Conservation (phyloP, 1,140 invertebrate genomes). For the Drosophila pruinosa region DNA sequence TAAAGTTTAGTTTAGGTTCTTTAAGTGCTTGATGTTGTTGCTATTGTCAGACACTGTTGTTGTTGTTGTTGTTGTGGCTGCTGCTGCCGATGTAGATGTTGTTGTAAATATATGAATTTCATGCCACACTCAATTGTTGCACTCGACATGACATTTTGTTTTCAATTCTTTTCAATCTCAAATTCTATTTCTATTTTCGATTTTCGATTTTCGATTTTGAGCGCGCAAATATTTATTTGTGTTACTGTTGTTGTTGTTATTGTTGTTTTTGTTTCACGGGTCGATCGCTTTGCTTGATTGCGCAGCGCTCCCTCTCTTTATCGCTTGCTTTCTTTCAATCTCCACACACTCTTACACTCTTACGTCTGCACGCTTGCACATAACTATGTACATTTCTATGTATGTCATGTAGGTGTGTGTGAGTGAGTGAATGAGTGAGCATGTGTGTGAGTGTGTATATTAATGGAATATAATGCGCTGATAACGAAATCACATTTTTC, state of each 20-base stretch:
- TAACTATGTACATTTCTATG: not conserved
- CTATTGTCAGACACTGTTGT: slow-evolving; percentile 31
- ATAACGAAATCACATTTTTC: slow-evolving; percentile 79
- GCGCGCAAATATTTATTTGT: slow-evolving; percentile 22
- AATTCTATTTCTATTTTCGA: slow-evolving; percentile 29
- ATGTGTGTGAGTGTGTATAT: slow-evolving; percentile 11
- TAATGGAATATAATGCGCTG: slow-evolving; percentile 49
- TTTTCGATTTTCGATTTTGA: slow-evolving; percentile 33
- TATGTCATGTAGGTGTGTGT: not conserved
- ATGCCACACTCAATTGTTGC: slow-evolving; percentile 23
- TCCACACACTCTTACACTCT: slow-evolving; percentile 9
- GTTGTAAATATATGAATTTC: slow-evolving; percentile 14
- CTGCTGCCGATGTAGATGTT: slow-evolving; percentile 14
- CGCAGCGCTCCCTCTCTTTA: slow-evolving; percentile 1
- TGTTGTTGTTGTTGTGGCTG: slow-evolving; percentile 28
- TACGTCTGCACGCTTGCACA: not conserved
- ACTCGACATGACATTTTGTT: slow-evolving; percentile 63
- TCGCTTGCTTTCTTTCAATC: slow-evolving; percentile 4
- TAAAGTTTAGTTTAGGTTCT: slow-evolving; percentile 20
- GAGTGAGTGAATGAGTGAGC: not conserved
- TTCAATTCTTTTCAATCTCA: slow-evolving; percentile 43
- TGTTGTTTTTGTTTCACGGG: slow-evolving; percentile 2
- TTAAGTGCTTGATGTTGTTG: slow-evolving; percentile 24
- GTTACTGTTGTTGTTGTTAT: slow-evolving; percentile 16
- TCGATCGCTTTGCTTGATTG: slow-evolving; percentile 6